Percentiles rank a stretch among this genome's conserved stretches.
Evolutionary conservation across 2,113 vertebrate genomes (phyloP).

Genomic region (Carassius carassius): DNA sequence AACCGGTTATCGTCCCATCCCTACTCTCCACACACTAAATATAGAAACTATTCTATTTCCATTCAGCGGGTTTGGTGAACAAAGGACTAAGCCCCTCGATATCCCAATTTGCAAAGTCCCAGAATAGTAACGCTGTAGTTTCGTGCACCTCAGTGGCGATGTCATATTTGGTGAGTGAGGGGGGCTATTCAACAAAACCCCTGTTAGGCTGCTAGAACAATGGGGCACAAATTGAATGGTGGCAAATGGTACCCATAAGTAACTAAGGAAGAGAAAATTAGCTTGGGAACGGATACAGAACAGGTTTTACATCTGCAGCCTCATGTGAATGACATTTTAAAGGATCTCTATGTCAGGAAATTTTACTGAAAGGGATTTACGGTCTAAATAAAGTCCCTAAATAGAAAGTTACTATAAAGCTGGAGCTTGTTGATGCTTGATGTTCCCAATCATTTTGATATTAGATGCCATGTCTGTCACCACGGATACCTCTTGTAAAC

Average conservation of each 20-base stretch:
- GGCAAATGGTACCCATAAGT: conserved; percentile 3
- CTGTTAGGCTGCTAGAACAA: conserved; percentile 23
- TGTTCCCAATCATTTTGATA: conserved; percentile 4
- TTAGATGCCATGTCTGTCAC: background rate
- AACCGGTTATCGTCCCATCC: too few relatives aligned
- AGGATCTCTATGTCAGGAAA: background rate
- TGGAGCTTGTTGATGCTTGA: conserved; percentile 21
- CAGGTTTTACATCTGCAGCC: background rate
- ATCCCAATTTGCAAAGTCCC: conserved; percentile 23
- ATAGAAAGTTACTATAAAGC: background rate
- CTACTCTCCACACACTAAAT: background rate
- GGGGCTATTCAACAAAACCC: conserved; percentile 19
- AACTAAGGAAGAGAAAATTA: background rate
- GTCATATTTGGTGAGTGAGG: background rate
- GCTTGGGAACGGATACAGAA: conserved; percentile 5
- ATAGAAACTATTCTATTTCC: conserved; percentile 9
- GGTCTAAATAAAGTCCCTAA: background rate
- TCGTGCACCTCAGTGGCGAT: background rate
- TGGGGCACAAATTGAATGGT: conserved; percentile 25
- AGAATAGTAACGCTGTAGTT: background rate
- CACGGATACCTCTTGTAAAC: background rate
- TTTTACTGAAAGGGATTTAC: conserved; percentile 9
- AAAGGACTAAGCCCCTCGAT: conserved; percentile 28
- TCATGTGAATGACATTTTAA: conserved; percentile 2
- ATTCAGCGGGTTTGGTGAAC: conserved; percentile 11